phyloP scores from a whole-genome alignment of 2,888 invertebrate species.

The Drosophila kambysellisi region DNA sequence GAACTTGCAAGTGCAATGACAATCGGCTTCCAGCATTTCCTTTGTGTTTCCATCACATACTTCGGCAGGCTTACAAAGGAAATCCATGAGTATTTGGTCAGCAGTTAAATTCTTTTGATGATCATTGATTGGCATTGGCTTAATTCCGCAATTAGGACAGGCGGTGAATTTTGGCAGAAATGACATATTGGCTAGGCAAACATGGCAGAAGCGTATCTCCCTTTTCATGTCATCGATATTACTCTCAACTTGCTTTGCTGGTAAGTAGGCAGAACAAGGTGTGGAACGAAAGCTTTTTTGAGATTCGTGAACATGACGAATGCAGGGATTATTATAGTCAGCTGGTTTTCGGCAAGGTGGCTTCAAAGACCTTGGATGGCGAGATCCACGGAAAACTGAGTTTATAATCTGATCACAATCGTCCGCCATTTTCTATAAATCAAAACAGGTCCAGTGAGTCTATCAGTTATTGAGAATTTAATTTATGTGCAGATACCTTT shows the following conservation, averaged over 20 bases:
- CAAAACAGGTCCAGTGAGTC: not conserved
- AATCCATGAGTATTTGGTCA: slow-evolving; percentile 73
- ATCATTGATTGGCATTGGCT: slow-evolving; percentile 67
- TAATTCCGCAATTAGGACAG: slow-evolving; percentile 81
- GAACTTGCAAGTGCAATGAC: slow-evolving; percentile 73
- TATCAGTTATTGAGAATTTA: not conserved
- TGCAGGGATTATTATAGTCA: not conserved
- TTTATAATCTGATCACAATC: slow-evolving; percentile 47
- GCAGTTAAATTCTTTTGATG: slow-evolving; percentile 70
- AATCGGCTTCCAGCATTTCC: slow-evolving; percentile 13
- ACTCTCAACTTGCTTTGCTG: not conserved
- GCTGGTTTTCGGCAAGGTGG: slow-evolving; percentile 12
- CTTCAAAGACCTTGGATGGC: not conserved
- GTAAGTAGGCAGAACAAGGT: slow-evolving; percentile 27
- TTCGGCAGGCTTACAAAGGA: slow-evolving; percentile 40
- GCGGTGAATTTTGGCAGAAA: slow-evolving; percentile 85
- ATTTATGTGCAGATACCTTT: slow-evolving; percentile 31
- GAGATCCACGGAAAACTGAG: not conserved
- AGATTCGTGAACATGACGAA: not conserved
- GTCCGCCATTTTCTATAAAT: slow-evolving; percentile 49
- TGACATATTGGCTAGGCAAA: slow-evolving; percentile 78
- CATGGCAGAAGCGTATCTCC: slow-evolving; percentile 69
- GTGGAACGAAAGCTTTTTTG: not conserved
- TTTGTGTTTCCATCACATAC: not conserved
- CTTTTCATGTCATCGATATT: slow-evolving; percentile 9